phyloP scores from a whole-genome alignment of 1,140 invertebrate genomes.

The Saccostrea cuccullata region DNA sequence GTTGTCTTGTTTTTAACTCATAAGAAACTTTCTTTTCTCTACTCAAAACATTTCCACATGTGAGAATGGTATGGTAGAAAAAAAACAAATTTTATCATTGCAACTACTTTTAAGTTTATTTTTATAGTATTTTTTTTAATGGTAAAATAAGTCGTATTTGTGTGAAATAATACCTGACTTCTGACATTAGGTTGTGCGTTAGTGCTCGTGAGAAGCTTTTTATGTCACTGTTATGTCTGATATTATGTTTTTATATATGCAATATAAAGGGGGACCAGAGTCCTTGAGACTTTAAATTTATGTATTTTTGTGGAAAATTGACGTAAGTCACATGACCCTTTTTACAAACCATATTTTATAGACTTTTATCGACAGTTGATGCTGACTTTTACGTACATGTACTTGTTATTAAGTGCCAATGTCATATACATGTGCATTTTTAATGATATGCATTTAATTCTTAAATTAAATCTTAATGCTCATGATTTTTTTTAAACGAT shows the following conservation, averaged over 20 bases:
- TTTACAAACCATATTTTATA: conserved; percentile 1
- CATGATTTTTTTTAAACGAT: neutral
- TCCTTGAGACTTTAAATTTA: conserved; percentile 17
- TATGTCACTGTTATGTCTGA: neutral
- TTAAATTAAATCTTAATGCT: neutral
- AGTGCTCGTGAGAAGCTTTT: neutral
- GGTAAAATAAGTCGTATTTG: neutral
- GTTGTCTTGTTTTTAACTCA: neutral
- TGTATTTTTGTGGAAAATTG: conserved; percentile 9
- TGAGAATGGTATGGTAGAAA: neutral
- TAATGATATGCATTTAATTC: conserved; percentile 5
- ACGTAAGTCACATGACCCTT: neutral
- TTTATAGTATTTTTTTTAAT: neutral
- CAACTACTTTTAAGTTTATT: neutral
- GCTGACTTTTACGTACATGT: conserved; percentile 22
- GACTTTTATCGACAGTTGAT: conserved; percentile 3
- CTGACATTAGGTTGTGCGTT: neutral
- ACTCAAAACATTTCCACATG: conserved; percentile 9
- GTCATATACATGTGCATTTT: neutral
- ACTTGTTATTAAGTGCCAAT: conserved; percentile 4
- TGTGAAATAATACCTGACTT: neutral
- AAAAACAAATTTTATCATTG: neutral
- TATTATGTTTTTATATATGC: conserved; percentile 7
- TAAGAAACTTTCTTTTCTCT: neutral
- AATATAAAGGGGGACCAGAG: conserved; percentile 23